Percentiles rank a stretch among this genome's conserved stretches.
These are phyloP conservation scores for Capromys pilorides DNA, from an alignment of 2,797 vertebrate species.

Conservation along the genomic window DNA sequence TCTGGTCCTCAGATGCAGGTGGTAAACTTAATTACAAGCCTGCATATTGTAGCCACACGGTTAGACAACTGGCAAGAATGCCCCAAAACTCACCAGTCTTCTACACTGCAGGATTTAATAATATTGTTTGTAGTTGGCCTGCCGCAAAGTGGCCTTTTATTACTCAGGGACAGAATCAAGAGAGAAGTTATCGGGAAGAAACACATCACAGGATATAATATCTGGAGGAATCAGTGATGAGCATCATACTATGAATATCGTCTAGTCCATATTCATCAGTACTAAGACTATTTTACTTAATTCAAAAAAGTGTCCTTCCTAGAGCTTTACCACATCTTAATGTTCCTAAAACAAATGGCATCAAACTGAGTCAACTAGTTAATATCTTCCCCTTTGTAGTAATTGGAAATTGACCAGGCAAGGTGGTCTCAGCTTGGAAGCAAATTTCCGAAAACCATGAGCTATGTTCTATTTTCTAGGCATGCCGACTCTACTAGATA, in stretches of 20 bases:
- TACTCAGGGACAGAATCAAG: not conserved
- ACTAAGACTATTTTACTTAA: not conserved
- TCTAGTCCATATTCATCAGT: not conserved
- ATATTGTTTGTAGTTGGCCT: constrained; percentile 32
- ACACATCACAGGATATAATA: accelerated
- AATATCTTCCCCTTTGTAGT: too few relatives aligned
- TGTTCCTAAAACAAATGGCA: not conserved
- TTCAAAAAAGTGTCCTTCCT: not conserved
- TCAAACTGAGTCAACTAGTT: too few relatives aligned
- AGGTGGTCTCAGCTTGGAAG: not conserved
- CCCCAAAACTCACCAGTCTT: constrained; percentile 20
- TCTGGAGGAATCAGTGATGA: not conserved
- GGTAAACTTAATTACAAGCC: constrained; percentile 16
- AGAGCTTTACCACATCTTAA: not conserved
- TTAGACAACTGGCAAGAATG: not conserved
- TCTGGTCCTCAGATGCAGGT: not conserved
- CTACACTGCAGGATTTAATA: not conserved
- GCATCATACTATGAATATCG: not conserved
- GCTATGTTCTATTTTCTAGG: not conserved
- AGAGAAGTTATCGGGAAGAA: not conserved
- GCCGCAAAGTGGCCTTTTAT: constrained; percentile 26
- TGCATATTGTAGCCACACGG: not conserved
- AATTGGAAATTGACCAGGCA: not conserved
- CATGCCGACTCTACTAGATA: not conserved
- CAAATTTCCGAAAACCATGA: not conserved